phyloP scores from a whole-genome alignment of 2,888 invertebrate species.

The Xestia rhomboidea region DNA sequence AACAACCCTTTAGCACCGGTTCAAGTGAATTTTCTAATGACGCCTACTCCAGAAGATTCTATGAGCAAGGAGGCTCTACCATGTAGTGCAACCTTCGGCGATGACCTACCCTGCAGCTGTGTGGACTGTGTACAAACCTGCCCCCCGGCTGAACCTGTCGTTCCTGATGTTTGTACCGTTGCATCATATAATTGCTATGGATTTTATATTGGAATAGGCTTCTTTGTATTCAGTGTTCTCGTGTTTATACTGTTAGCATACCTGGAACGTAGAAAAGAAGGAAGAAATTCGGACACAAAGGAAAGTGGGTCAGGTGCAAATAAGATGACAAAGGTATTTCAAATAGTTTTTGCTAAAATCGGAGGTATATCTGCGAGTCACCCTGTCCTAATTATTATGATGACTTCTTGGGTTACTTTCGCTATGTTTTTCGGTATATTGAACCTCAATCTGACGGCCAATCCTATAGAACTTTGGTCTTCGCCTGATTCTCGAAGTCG shows the following conservation, averaged over 20 bases:
- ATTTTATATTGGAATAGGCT: conserved; percentile 91
- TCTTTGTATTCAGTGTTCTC: conserved; percentile 85
- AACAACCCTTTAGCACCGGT: conserved; percentile 91
- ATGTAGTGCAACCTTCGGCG: conserved; percentile 91
- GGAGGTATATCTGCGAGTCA: conserved; percentile 92
- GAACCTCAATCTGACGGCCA: conserved; percentile 93
- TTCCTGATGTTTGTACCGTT: conserved; percentile 89
- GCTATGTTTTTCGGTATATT: conserved; percentile 92
- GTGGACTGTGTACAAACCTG: conserved; percentile 93
- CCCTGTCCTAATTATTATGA: conserved; percentile 92
- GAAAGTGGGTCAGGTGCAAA: conserved; percentile 62
- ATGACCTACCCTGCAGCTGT: conserved; percentile 93
- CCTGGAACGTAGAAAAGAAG: conserved; percentile 65
- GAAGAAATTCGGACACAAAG: conserved; percentile 52
- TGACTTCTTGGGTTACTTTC: conserved; percentile 91
- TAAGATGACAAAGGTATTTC: conserved; percentile 74
- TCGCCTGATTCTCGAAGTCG: conserved; percentile 95
- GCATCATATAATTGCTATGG: conserved; percentile 92
- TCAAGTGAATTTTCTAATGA: conserved; percentile 90
- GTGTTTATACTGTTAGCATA: conserved; percentile 78
- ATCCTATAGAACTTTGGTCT: conserved; percentile 98
- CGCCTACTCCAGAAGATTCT: conserved; percentile 80
- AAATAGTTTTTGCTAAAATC: conserved; percentile 78
- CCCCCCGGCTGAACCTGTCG: conserved; percentile 85
- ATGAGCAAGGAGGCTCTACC: conserved; percentile 86